Percentiles rank a stretch among this genome's conserved stretches.
Evolutionary conservation across 2,113 vertebrate species (phyloP).

Genomic region (Morone saxatilis): DNA sequence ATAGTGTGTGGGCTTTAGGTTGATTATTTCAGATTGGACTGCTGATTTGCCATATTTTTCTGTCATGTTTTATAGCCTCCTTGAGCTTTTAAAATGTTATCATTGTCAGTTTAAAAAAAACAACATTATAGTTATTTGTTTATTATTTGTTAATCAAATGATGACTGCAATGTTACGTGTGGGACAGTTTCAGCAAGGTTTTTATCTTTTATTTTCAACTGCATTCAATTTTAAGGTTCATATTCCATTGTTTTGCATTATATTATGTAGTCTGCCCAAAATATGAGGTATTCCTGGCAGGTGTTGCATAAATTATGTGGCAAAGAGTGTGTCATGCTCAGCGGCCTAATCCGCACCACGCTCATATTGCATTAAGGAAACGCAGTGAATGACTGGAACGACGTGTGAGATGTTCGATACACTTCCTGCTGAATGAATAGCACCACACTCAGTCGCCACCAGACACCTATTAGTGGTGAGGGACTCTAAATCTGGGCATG

Average conservation of each 20-base stretch:
- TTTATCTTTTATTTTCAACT: background rate
- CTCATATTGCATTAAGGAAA: constrained; percentile 44
- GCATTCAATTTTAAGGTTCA: background rate
- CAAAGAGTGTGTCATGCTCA: constrained; percentile 3
- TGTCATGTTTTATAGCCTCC: background rate
- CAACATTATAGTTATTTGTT: too few relatives aligned
- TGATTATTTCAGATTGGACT: constrained; percentile 12
- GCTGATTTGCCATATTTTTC: background rate
- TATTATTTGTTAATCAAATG: background rate
- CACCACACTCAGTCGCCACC: background rate
- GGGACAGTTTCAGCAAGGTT: background rate
- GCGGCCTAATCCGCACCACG: background rate
- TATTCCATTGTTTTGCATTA: background rate
- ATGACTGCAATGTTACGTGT: background rate
- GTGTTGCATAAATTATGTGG: background rate
- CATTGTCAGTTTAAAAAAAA: background rate
- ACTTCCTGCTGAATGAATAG: constrained; percentile 22
- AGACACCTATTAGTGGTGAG: constrained; percentile 17
- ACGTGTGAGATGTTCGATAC: background rate
- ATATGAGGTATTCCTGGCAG: background rate
- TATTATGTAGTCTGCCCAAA: background rate
- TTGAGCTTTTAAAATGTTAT: background rate
- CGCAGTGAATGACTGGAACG: constrained; percentile 21
- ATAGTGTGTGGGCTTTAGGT: constrained; percentile 16
- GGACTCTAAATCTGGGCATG: constrained; percentile 11